Evolutionary conservation across 2,797 vertebrate genomes (phyloP).

Genomic region (Arrhamphus sclerolepis): DNA sequence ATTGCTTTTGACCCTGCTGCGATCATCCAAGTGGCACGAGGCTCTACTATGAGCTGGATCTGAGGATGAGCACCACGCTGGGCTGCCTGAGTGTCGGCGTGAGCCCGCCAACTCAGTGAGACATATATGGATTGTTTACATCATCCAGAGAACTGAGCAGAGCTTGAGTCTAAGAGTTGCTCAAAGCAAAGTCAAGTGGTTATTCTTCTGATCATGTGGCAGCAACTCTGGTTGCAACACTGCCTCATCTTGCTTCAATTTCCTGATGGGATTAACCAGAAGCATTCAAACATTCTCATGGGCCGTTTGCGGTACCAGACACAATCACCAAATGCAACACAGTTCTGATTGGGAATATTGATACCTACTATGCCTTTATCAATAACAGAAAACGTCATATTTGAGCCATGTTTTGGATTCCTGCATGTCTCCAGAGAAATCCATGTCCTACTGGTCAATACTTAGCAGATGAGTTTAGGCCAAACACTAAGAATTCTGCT

Average conservation of each 20-base stretch:
- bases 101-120: constrained; percentile 7
- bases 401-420: too few relatives aligned
- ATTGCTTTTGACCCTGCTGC: constrained; percentile 58
- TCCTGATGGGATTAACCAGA: background rate
- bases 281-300: too few relatives aligned
- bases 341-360: too few relatives aligned
- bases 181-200: constrained; percentile 13
- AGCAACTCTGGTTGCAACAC: background rate
- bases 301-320: too few relatives aligned
- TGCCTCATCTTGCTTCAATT: background rate
- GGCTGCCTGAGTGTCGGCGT: constrained; percentile 6
- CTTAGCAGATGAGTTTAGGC: too few relatives aligned
- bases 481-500: too few relatives aligned
- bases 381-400: too few relatives aligned
- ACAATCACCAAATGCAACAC: too few relatives aligned
- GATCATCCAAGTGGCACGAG: constrained; percentile 57
- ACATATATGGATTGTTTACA: constrained; percentile 26
- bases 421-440: too few relatives aligned
- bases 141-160: constrained; percentile 13
- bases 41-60: constrained; percentile 33
- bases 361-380: too few relatives aligned
- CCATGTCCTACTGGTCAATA: too few relatives aligned
- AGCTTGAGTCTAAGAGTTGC: constrained; percentile 9
- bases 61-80: constrained; percentile 22
- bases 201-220: constrained; percentile 1